A percentile compares a stretch with the other conserved stretches of the same genome.
These are phyloP conservation scores for Megastigmus dorsalis DNA, from an alignment of 2,888 invertebrate species.

Conservation along the genomic window DNA sequence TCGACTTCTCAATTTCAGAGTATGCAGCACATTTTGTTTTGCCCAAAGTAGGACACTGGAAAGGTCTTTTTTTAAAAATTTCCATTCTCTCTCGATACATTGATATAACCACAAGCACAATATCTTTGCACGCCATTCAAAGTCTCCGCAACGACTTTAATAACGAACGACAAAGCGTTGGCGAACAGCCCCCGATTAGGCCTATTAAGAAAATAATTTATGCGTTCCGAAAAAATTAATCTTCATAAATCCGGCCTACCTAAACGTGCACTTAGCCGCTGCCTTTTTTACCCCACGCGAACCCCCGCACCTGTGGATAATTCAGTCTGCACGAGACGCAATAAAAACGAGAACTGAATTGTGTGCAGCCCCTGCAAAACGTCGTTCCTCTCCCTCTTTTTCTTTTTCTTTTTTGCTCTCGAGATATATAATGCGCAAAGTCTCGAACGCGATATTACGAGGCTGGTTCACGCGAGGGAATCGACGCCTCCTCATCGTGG, in stretches of 20 bases:
- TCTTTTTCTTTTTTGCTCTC: neutral
- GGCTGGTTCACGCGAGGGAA: slow-evolving; percentile 4
- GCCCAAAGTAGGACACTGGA: too few species aligned
- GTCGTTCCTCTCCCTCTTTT: neutral
- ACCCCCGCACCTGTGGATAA: neutral
- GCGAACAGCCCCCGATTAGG: too few species aligned
- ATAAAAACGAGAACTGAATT: neutral
- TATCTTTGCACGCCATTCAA: too few species aligned
- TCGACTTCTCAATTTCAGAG: too few species aligned
- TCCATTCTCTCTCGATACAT: too few species aligned
- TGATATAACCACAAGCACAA: too few species aligned
- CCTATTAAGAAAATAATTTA: neutral
- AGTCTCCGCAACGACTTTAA: too few species aligned
- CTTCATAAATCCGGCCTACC: neutral
- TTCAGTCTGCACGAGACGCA: neutral
- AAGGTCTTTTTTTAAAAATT: too few species aligned
- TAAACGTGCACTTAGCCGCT: too few species aligned
- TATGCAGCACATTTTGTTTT: too few species aligned
- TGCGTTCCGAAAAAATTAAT: neutral
- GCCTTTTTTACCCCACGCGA: neutral
- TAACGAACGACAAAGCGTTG: too few species aligned
- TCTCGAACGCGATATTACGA: neutral
- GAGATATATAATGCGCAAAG: too few species aligned
- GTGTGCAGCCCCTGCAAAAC: neutral
- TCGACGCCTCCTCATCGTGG: neutral